A percentile compares a stretch with the other conserved stretches of the same genome.
phyloP scores from a whole-genome alignment of 35 echinoderm and acorn worm species.

The Eucidaris tribuloides region DNA sequence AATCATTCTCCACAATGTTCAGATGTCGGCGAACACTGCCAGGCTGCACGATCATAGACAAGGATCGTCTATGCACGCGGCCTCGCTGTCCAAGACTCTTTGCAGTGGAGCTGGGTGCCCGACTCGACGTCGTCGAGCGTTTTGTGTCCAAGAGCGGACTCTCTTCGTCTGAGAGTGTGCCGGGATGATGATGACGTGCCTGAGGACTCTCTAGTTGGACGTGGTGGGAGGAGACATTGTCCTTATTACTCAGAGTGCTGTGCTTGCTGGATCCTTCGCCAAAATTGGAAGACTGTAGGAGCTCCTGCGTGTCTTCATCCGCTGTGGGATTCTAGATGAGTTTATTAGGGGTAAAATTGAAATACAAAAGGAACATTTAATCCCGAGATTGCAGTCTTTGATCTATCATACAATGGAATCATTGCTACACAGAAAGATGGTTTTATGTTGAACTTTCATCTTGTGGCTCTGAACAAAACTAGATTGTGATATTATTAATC shows the following conservation, averaged over 20 bases:
- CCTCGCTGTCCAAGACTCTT: constrained; percentile 22
- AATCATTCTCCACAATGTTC: constrained; percentile 41
- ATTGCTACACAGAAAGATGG: no score
- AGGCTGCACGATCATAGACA: constrained; percentile 90
- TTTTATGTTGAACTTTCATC: no score
- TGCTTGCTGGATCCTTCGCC: constrained; percentile 32
- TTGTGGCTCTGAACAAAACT: no score
- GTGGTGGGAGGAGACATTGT: constrained; percentile 29
- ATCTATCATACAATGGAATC: no score
- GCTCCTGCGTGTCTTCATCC: background rate
- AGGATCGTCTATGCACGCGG: constrained; percentile 40
- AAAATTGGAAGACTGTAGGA: constrained; percentile 19
- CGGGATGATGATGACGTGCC: background rate
- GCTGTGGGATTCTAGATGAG: constrained; percentile 6
- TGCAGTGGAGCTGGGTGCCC: constrained; percentile 7
- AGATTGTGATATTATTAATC: no score
- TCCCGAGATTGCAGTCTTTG: no score
- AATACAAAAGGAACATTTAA: no score
- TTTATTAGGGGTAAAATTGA: no score
- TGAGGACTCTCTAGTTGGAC: constrained; percentile 10
- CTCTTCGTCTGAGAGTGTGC: constrained; percentile 22
- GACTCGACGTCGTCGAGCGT: background rate
- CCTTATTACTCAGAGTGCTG: constrained; percentile 19
- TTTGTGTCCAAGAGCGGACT: constrained; percentile 26
- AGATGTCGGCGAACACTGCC: constrained; percentile 63